These are phyloP conservation scores for Diabrotica undecimpunctata DNA, from an alignment of 1,140 invertebrate species.

Conservation along the genomic window DNA sequence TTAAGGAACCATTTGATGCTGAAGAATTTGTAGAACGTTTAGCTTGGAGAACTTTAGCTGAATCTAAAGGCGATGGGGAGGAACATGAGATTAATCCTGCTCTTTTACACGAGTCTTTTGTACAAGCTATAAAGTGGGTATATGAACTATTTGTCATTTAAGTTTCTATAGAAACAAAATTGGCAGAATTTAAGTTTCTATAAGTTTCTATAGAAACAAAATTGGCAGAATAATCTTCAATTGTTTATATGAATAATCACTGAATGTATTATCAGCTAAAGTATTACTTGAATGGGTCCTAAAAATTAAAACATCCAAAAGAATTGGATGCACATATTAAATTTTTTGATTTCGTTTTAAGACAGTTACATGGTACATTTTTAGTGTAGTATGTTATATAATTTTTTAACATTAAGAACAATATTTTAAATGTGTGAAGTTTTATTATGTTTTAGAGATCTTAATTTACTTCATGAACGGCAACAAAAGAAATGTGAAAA, in stretches of 20 bases:
- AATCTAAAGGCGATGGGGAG: slow-evolving; percentile 63
- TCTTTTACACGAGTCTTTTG: slow-evolving; percentile 85
- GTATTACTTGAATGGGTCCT: too few relatives aligned
- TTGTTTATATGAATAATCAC: too few relatives aligned
- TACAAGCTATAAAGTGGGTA: slow-evolving; percentile 78
- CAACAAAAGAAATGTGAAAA: slow-evolving; percentile 85
- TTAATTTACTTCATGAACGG: slow-evolving; percentile 75
- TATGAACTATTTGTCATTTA: neutral
- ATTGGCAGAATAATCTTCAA: too few relatives aligned
- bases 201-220: neutral
- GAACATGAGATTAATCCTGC: slow-evolving; percentile 68
- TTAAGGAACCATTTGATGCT: slow-evolving; percentile 88
- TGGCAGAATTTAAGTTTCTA: neutral
- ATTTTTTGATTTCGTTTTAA: too few relatives aligned
- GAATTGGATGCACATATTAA: too few relatives aligned
- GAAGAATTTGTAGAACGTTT: slow-evolving; percentile 96
- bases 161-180: too few relatives aligned
- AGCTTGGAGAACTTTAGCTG: slow-evolving; percentile 88
- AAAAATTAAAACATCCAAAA: too few relatives aligned
- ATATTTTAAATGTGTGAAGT: neutral
- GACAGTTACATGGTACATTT: too few relatives aligned
- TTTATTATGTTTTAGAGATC: slow-evolving; percentile 53
- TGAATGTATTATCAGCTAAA: too few relatives aligned
- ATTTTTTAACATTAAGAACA: neutral
- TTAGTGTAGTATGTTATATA: too few relatives aligned